Percentiles rank a stretch among this genome's conserved stretches.
phyloP scores from a whole-genome alignment of 2,888 invertebrate genomes.

The Physocephala rufipes region DNA sequence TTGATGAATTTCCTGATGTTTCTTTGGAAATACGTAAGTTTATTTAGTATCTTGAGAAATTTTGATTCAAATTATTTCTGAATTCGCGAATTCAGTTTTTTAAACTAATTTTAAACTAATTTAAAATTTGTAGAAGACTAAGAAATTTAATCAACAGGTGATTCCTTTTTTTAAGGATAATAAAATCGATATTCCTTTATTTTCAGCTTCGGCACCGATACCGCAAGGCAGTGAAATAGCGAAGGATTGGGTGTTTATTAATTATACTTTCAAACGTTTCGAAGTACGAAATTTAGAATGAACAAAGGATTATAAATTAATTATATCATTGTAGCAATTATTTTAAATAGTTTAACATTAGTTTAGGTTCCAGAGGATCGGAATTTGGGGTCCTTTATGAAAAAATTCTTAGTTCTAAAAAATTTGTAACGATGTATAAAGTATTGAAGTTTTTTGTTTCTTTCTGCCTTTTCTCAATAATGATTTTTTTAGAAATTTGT shows the following conservation, averaged over 20 bases:
- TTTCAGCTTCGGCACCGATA: constrained; percentile 84
- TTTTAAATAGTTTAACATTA: constrained; percentile 28
- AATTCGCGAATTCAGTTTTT: too few species aligned
- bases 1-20: constrained; percentile 99
- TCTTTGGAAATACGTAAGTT: constrained; percentile 97
- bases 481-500: not conserved
- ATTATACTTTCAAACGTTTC: constrained; percentile 99
- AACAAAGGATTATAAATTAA: constrained; percentile 19
- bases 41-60: not conserved
- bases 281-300: constrained; percentile 73
- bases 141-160: too few species aligned
- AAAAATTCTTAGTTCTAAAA: constrained; percentile 24
- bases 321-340: constrained; percentile 27
- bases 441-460: not conserved
- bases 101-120: too few species aligned
- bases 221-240: constrained; percentile 91
- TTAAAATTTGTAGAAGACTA: too few species aligned
- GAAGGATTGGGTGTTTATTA: constrained; percentile 99
- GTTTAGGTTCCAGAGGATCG: constrained; percentile 29
- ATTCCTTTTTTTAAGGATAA: too few species aligned
- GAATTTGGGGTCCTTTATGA: too few species aligned
- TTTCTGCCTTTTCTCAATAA: not conserved
- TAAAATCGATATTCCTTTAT: constrained; percentile 26
- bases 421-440: constrained; percentile 31
- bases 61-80: too few species aligned